phyloP scores from a whole-genome alignment of 1,140 invertebrate species.

The Heliothis virescens region DNA sequence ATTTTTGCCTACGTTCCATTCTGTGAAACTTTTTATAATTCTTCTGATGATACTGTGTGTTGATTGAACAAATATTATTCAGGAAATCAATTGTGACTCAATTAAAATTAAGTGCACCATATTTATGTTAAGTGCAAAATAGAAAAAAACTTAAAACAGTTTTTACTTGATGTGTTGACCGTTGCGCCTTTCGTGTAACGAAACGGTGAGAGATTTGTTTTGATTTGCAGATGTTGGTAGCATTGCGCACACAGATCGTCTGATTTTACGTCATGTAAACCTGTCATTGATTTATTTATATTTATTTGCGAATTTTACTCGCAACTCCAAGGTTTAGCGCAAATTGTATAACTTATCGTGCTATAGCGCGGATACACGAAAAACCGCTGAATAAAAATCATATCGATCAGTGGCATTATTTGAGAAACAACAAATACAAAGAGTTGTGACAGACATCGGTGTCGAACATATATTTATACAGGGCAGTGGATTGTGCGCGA shows the following conservation, averaged over 20 bases:
- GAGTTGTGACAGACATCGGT: neutral
- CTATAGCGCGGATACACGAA: neutral
- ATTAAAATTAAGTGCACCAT: neutral
- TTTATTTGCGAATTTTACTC: conserved; percentile 59
- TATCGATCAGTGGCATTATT: neutral
- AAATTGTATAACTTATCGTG: conserved; percentile 22
- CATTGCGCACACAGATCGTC: conserved; percentile 63
- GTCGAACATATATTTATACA: neutral
- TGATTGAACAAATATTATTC: too few species aligned
- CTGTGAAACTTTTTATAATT: neutral
- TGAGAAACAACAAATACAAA: conserved; percentile 7
- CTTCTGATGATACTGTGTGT: too few species aligned
- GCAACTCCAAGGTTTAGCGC: conserved; percentile 61
- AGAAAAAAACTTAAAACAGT: neutral
- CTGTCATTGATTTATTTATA: conserved; percentile 78
- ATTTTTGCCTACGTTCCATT: neutral
- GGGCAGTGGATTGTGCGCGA: neutral
- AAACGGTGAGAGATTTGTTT: conserved; percentile 61
- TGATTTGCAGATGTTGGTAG: conserved; percentile 70
- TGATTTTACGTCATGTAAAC: conserved; percentile 72
- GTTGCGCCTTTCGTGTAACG: neutral
- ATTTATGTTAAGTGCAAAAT: neutral
- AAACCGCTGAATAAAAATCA: neutral
- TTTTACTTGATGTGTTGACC: neutral
- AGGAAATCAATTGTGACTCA: too few species aligned